A percentile compares a stretch with the other conserved stretches of the same genome.
Conservation (phyloP, 2,113 vertebrate genomes). For the Rhodinocichla rosea region DNA sequence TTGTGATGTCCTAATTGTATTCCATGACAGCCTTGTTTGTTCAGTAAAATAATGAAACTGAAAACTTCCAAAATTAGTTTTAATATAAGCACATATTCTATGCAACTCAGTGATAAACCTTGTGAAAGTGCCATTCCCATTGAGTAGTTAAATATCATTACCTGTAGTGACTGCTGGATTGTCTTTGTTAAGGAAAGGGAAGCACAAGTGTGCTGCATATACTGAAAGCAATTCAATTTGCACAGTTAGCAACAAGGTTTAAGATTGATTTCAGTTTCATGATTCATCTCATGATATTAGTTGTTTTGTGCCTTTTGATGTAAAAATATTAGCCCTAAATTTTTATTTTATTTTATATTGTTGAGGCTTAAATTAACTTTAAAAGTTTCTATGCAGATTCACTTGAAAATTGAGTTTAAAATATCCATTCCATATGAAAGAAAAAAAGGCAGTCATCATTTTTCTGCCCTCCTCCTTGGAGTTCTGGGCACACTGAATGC, state of each 20-base stretch:
- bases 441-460: not conserved
- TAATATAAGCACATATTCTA: conserved; percentile 1
- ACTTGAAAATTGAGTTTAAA: not conserved
- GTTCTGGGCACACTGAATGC: not conserved
- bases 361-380: not conserved
- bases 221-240: not conserved
- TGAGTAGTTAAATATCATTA: conserved; percentile 27
- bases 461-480: not conserved
- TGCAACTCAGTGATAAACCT: not conserved
- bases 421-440: not conserved
- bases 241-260: not conserved
- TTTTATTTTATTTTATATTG: not conserved
- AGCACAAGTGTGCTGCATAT: not conserved
- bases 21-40: conserved; percentile 25
- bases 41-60: not conserved
- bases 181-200: not conserved
- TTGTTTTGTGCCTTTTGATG: not conserved
- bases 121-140: not conserved
- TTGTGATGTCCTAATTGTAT: conserved; percentile 25
- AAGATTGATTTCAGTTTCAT: not conserved
- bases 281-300: not conserved
- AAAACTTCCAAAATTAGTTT: conserved; percentile 37
- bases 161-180: not conserved
- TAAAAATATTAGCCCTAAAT: not conserved
- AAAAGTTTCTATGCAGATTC: not conserved